Conservation (phyloP, 2,888 invertebrate genomes). For the Luperina nickerlii region DNA sequence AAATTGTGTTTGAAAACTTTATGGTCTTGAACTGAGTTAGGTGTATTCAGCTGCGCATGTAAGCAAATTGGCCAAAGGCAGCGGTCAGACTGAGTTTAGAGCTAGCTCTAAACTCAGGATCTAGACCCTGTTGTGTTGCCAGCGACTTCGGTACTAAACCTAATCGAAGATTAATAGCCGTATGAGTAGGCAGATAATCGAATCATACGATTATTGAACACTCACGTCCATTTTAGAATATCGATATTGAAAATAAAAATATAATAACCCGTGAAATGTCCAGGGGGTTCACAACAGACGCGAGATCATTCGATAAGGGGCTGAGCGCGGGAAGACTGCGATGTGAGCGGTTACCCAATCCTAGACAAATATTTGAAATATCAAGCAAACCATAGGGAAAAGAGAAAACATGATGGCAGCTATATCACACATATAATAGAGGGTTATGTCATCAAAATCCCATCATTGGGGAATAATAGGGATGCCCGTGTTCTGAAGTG, state of each 20-base stretch:
- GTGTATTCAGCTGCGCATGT: constrained; percentile 31
- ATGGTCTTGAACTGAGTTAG: constrained; percentile 30
- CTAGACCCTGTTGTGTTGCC: neutral
- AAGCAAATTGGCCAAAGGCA: constrained; percentile 22
- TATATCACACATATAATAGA: constrained; percentile 45
- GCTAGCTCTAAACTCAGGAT: too few relatives aligned
- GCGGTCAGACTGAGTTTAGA: constrained; percentile 16
- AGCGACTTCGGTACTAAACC: neutral
- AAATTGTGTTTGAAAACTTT: constrained; percentile 43
- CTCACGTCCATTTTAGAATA: constrained; percentile 16
- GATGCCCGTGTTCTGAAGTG: constrained; percentile 16
- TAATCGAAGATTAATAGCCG: constrained; percentile 1
- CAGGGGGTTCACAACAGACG: constrained; percentile 56
- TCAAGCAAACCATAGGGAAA: constrained; percentile 73
- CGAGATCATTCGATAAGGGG: constrained; percentile 76
- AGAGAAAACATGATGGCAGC: constrained; percentile 71
- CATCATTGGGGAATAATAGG: constrained; percentile 39
- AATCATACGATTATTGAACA: constrained; percentile 24
- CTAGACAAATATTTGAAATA: constrained; percentile 83
- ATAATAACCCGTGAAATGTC: constrained; percentile 48
- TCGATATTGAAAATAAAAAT: constrained; percentile 44
- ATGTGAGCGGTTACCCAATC: constrained; percentile 70
- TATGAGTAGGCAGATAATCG: neutral
- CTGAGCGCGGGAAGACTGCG: constrained; percentile 69
- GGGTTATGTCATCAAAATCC: constrained; percentile 31